These are phyloP conservation scores for Xerus inauris DNA, from an alignment of 2,113 vertebrate species.

Conservation along the genomic window DNA sequence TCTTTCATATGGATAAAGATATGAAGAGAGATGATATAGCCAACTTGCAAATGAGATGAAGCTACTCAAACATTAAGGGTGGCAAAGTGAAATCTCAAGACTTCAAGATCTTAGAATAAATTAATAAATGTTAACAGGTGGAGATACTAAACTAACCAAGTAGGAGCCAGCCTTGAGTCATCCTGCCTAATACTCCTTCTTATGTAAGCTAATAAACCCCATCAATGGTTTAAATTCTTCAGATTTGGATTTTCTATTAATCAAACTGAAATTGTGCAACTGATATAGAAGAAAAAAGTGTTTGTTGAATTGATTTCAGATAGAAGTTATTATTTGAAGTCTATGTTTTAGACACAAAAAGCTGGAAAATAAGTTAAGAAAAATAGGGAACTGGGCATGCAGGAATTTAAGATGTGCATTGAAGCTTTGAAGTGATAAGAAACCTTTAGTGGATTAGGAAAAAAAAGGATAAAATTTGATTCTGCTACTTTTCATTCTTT, in stretches of 20 bases:
- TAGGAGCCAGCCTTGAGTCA: neutral
- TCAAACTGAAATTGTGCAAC: neutral
- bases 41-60: neutral
- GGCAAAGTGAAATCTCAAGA: neutral
- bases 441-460: neutral
- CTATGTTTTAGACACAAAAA: neutral
- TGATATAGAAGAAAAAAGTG: neutral
- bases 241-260: neutral
- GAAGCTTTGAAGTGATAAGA: neutral
- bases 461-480: neutral
- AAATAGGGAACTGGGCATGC: fast-evolving
- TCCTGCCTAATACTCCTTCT: neutral
- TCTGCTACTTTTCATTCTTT: neutral
- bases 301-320: neutral
- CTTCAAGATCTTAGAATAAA: neutral
- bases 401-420: neutral
- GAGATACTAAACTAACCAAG: neutral
- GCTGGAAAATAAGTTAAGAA: neutral
- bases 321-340: neutral
- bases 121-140: neutral
- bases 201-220: neutral
- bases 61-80: neutral
- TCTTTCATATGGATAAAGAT: neutral
- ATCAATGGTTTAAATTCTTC: neutral
- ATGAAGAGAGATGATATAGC: neutral